Conservation (phyloP, 2,113 vertebrate species). For the Pithys albifrons region DNA sequence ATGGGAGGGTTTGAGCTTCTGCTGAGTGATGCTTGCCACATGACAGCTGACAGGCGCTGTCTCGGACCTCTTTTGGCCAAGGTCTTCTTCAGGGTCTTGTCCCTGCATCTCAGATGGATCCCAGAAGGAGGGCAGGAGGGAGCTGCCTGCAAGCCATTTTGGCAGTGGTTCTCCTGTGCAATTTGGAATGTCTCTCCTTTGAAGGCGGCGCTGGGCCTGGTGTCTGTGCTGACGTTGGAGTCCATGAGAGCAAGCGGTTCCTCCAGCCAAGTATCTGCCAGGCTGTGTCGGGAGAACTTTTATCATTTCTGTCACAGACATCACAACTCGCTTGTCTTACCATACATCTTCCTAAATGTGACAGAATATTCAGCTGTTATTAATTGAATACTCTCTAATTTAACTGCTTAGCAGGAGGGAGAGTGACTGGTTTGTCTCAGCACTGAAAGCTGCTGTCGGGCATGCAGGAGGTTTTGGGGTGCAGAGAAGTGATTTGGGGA, state of each 20-base stretch:
- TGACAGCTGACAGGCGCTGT: background rate
- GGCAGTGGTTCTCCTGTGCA: slow-evolving; percentile 33
- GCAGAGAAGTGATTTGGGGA: background rate
- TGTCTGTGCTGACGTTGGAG: slow-evolving; percentile 80
- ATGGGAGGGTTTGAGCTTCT: background rate
- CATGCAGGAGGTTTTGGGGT: background rate
- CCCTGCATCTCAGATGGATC: background rate
- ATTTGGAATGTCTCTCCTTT: slow-evolving; percentile 55
- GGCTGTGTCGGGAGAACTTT: slow-evolving; percentile 87
- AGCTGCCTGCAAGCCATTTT: slow-evolving; percentile 54
- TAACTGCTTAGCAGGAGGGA: slow-evolving; percentile 78
- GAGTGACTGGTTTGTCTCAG: slow-evolving; percentile 77
- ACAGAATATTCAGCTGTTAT: slow-evolving; percentile 91
- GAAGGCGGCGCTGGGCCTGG: slow-evolving; percentile 71
- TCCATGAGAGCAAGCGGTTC: slow-evolving; percentile 70
- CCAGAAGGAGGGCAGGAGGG: slow-evolving; percentile 8
- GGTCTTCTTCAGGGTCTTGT: background rate
- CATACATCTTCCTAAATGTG: slow-evolving; percentile 93
- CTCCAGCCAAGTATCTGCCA: slow-evolving; percentile 85
- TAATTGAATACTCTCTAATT: slow-evolving; percentile 93
- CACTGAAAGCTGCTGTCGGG: slow-evolving; percentile 43
- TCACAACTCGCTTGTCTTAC: slow-evolving; percentile 94
- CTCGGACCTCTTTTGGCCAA: background rate
- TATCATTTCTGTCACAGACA: slow-evolving; percentile 96
- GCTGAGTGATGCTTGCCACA: background rate